These are phyloP conservation scores for Pelobates fuscus DNA, from an alignment of 2,113 vertebrate species.

Conservation along the genomic window DNA sequence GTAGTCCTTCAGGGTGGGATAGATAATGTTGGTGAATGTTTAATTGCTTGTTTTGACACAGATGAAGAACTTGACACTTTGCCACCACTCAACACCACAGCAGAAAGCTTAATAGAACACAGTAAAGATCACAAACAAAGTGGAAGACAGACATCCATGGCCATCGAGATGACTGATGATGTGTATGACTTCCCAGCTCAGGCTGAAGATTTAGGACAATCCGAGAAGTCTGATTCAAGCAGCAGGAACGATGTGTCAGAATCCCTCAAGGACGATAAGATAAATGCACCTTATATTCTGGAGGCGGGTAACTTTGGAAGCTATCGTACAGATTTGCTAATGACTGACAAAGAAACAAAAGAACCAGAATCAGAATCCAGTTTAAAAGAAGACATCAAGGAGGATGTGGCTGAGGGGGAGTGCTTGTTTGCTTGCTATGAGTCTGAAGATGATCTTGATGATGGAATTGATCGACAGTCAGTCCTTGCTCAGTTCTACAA, in stretches of 20 bases:
- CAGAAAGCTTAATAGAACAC: not conserved
- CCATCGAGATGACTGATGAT: constrained; percentile 6
- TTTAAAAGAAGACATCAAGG: not conserved
- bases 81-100: not conserved
- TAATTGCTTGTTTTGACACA: not conserved
- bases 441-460: constrained; percentile 45
- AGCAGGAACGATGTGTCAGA: not conserved
- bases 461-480: constrained; percentile 19
- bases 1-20: not conserved
- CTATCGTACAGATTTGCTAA: not conserved
- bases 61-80: constrained; percentile 9
- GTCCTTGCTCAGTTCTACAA: not conserved
- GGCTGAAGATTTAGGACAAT: not conserved
- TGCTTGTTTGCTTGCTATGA: constrained; percentile 51
- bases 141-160: constrained; percentile 35
- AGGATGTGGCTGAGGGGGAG: not conserved
- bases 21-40: not conserved
- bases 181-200: not conserved
- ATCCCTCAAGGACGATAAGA: accelerated
- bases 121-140: not conserved
- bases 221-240: not conserved
- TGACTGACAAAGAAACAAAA: not conserved
- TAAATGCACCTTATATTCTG: not conserved
- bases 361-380: not conserved
- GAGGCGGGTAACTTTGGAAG: not conserved